phyloP scores from a whole-genome alignment of 2,797 vertebrate species.

The Champsocephalus gunnari region DNA sequence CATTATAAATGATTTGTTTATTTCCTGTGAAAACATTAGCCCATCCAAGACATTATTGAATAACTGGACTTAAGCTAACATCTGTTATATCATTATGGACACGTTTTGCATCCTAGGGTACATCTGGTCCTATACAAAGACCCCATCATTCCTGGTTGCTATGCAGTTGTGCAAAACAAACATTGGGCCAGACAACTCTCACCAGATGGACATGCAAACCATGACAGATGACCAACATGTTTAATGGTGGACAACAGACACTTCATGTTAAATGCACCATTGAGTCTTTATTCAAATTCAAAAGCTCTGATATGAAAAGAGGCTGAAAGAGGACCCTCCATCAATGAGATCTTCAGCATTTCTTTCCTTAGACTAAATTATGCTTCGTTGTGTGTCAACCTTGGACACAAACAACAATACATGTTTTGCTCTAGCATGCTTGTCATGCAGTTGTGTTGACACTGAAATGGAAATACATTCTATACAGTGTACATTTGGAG shows the following conservation, averaged over 20 bases:
- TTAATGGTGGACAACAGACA: conserved; percentile 42
- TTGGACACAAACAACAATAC: conserved; percentile 13
- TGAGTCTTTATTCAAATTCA: conserved; percentile 36
- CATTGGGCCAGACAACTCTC: conserved; percentile 40
- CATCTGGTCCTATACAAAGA: conserved; percentile 59
- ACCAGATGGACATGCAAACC: conserved; percentile 50
- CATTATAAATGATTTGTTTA: not conserved
- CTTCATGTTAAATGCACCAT: conserved; percentile 37
- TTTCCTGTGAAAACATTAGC: conserved; percentile 26
- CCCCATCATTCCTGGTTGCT: conserved; percentile 66
- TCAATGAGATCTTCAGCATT: not conserved
- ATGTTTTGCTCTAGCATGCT: conserved; percentile 2
- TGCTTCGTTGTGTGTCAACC: conserved; percentile 37
- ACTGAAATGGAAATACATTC: conserved; percentile 19
- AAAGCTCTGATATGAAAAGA: conserved; percentile 24
- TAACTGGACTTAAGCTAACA: conserved; percentile 26
- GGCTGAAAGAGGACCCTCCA: conserved; percentile 23
- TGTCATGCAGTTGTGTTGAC: conserved; percentile 16
- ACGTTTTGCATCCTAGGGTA: conserved; percentile 42
- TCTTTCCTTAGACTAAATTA: conserved; percentile 15
- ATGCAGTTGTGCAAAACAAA: conserved; percentile 61
- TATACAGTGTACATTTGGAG: conserved; percentile 2
- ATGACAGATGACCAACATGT: conserved; percentile 44
- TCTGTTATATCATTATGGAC: conserved; percentile 26
- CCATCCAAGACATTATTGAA: conserved; percentile 28